Base-by-base conservation (phyloP, 1,140 invertebrate species). In the Cepaea nemoralis region DNA sequence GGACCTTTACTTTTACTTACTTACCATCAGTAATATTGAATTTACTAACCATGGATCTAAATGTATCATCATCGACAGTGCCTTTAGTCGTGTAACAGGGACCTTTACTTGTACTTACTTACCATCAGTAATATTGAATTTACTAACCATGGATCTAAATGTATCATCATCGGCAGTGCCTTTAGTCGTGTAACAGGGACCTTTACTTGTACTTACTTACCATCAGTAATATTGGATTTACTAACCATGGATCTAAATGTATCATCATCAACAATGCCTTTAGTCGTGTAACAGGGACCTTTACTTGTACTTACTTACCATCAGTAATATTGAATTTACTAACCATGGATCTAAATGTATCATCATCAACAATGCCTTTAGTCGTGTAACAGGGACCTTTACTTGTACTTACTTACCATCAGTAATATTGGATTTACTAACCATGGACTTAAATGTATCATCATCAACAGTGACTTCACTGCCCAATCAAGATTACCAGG, bases 401-500 rank as follows among this genome's bases (percentile, higher is more conserved):
- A n/a, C n/a, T n/a, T n/a, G n/a, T n/a, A n/a, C n/a, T n/a, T n/a
- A n/a, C n/a, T n/a, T n/a, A n/a, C n/a, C n/a, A n/a, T n/a, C n/a
- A n/a, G n/a, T n/a, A 35, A 67, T 35, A n/a, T 67, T 67, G 8
- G 24, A 31, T 67, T 31, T 67, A 35, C 12, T 35, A 12, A 67
- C 33, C 27, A 35, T 31, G 12, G 33, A 12, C 8, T 67, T 31
- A 12, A 14, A n/a, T 67, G n/a, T 40, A 39, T 2, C 10, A 2
- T 37, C 40, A 19, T 71, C 37, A 69, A 16, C 27, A 78, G 84
- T 45, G 39, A 82, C 19, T 71, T 84, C 14, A 84, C 82, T 45
- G 39, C 27, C 5, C 37, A 82, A 35, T 81, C 86, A 1, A 85
- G 87, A 33, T 71, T 88, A 80, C 82, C 87, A 39, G 88, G 87